Evolutionary conservation across 1,140 invertebrate genomes (phyloP), one percentile per base, ranked within the genome.

Genomic region (Thaumatotibia leucotreta): DNA sequence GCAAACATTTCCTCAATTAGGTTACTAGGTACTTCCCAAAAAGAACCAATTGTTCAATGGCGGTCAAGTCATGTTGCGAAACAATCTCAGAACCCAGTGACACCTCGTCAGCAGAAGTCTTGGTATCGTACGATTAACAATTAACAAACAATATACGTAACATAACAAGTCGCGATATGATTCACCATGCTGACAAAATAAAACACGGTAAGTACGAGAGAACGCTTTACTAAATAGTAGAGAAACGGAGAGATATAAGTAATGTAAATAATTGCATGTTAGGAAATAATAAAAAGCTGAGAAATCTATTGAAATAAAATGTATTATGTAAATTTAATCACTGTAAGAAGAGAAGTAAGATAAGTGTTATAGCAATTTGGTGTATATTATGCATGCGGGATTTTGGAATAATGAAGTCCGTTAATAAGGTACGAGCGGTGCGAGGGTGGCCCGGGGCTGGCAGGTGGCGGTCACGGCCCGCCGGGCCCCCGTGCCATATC

Each of bases 391-490:
- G 64, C 65, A 71, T 75, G 67, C 70, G 49, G 77, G 83, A 85
- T 87, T 87, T 83, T 79, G 79, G 83, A 85, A 85, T 85, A 85
- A 58, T 74, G 73, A 64, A 61, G 76, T 77, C 69, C 69, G 83
- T 80, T 85, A 85, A 84, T 85, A 75, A 81, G 81, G 67, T 73
- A 67, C 52, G 32, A 65, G 65, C 29, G 72, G 66, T 67, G 64
- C 35, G 66, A 69, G 65, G 72, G 72, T 64, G 72, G 65, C 49
- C 75, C 75, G 73, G 79, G 74, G 65, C 52, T 33, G 81, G 81
- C 83, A 85, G 84, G 84, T 87, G 84, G 84, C 65, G 75, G 84
- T 73, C 82, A 82, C 85, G 85, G 77, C 73, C 75, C 72, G 68
- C 61, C 84, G 83, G 64, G 52, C 64, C 4, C 62, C 49, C 61